Evolutionary conservation across 2,888 invertebrate species (phyloP), one percentile per base, ranked within the genome.

Genomic region (Epinotia bilunana): DNA sequence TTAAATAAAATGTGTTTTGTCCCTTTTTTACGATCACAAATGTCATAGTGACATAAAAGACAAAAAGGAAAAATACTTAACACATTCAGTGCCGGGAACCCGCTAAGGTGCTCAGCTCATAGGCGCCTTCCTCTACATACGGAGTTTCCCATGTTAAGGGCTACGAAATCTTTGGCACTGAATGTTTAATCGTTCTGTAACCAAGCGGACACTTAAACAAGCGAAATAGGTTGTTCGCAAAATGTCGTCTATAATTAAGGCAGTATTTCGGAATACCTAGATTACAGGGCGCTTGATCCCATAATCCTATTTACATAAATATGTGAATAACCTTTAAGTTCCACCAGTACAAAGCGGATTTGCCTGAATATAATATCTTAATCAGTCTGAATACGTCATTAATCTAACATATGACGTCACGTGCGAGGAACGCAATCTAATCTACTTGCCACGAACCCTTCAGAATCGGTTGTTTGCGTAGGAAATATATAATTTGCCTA

Each of bases 341-440:
- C 13, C 13, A 6, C n/a, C 2, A 16, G 13, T n/a, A 7, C 13
- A 67, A 18, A 46, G 23, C 18, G 23, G n/a, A 46, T 60, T 33
- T 33, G 58, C 0, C 43, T 70, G 2, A 58, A 60, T 23, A 70
- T 49, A 20, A 62, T 55, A 58, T 58, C 58, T 63, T 74, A 74
- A 74, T 70, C 63, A 69, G 63, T 69, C 69, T 70, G 69, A 74
- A 69, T 74, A 74, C 23, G 58, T 53, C 69, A 73, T 73, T 73
- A 74, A 74, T 74, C 69, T 70, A 46, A 58, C 18, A 74, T 63
- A 74, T 64, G 28, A 46, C 46, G 63, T 63, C 74, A 74, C 63
- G 74, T 74, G 49, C 63, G 49, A 57, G 73, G n/a, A 68, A 74
- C 73, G 58, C 58, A 69, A 74, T 74, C 74, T 74, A 74, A 74